These are phyloP conservation scores for Xestia rhomboidea DNA, from an alignment of 2,888 invertebrate genomes.

Conservation along the genomic window DNA sequence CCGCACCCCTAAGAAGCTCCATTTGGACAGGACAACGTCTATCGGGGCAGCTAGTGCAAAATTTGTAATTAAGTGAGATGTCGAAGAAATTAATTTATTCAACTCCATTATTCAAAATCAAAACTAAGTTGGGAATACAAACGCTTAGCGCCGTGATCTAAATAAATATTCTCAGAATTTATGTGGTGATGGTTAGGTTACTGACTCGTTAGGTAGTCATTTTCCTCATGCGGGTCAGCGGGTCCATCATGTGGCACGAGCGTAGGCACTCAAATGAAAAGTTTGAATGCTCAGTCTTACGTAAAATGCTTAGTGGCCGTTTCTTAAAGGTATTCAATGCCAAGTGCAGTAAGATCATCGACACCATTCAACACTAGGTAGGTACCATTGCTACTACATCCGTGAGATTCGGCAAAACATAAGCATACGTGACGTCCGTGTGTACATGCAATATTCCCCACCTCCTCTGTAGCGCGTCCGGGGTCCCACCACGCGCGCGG, in stretches of 20 bases:
- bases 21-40: background rate
- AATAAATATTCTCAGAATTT: slow-evolving; percentile 8
- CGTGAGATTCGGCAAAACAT: slow-evolving; percentile 7
- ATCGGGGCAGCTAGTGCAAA: background rate
- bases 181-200: background rate
- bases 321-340: slow-evolving; percentile 35
- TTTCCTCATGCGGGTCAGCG: slow-evolving; percentile 10
- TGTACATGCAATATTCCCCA: slow-evolving; percentile 42
- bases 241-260: background rate
- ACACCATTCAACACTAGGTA: background rate
- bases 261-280: background rate
- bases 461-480: slow-evolving; percentile 27
- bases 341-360: slow-evolving; percentile 42
- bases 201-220: background rate
- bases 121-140: background rate
- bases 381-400: background rate
- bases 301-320: background rate
- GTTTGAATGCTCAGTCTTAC: background rate
- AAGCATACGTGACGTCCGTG: slow-evolving; percentile 5
- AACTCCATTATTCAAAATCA: background rate
- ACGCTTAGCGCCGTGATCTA: background rate
- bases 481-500: slow-evolving; percentile 33
- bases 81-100: background rate
- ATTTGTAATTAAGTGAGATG: background rate
- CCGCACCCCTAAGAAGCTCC: background rate